phyloP scores from a whole-genome alignment of 1,140 invertebrate species.

The Drosophila leontia region DNA sequence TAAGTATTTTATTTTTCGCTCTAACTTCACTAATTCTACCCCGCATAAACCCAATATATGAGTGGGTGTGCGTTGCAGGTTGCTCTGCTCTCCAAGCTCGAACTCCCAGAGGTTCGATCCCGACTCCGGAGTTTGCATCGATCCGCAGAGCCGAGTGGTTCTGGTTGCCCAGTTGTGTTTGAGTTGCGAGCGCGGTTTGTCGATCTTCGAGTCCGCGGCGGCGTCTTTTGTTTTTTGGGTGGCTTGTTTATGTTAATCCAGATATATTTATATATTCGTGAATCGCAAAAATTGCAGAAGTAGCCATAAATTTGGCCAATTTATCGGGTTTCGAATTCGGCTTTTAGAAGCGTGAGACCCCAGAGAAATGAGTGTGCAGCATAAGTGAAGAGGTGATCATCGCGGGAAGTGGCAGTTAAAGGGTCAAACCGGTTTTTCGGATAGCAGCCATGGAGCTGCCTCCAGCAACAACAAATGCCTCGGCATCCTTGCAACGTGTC shows the following conservation, averaged over 20 bases:
- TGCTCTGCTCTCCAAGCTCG: constrained; percentile 14
- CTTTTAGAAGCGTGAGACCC: constrained; percentile 70
- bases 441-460: constrained; percentile 50
- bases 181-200: constrained; percentile 50
- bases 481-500: constrained; percentile 78
- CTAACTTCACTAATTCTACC: too few relatives aligned
- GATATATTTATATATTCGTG: constrained; percentile 58
- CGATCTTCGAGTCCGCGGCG: constrained; percentile 11
- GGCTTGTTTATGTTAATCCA: constrained; percentile 77
- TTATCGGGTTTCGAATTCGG: constrained; percentile 37
- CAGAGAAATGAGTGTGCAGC: constrained; percentile 38
- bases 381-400: constrained; percentile 56
- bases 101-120: constrained; percentile 25
- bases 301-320: constrained; percentile 71
- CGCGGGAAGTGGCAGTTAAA: constrained; percentile 67
- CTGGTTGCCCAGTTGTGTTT: constrained; percentile 52
- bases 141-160: constrained; percentile 23
- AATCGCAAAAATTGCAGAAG: constrained; percentile 49
- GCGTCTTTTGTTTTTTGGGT: constrained; percentile 21
- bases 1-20: too few relatives aligned
- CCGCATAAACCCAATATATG: constrained; percentile 10
- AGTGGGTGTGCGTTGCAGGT: constrained; percentile 39
- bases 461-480: constrained; percentile 35
- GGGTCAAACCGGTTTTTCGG: constrained; percentile 79
- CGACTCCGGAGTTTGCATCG: constrained; percentile 4